Evolutionary conservation across 1,140 invertebrate species (phyloP), one percentile per base, ranked within the genome.

Genomic region (Drosophila santomea): DNA sequence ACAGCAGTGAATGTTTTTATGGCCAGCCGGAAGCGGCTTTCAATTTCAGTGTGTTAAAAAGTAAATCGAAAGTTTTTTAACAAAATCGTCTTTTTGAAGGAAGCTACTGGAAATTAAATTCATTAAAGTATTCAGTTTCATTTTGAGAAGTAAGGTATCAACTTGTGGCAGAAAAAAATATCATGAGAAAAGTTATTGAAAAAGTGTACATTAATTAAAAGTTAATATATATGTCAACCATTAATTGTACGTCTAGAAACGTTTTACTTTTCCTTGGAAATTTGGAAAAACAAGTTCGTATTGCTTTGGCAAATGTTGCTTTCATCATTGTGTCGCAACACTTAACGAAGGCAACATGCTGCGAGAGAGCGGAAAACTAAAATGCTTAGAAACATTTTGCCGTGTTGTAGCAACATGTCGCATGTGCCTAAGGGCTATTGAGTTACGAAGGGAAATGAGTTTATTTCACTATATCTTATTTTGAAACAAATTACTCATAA

Each of bases 301-400:
- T 39, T 10, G 17, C 59, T 5, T 17, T 2, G 10, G 35, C 23
- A 63, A 39, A 52, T 78, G 76, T 32, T 73, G 61, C 75, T 35
- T 8, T 8, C 8, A n/a, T 3, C 7, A 43, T 5, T 45, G 36
- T 28, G 11, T 10, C n/a, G 39, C 72, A 72, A 66, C 78, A 80
- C 66, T 80, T 61, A 23, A 76, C 72, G 78, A 72, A 72, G 4
- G 64, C 64, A 38, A 7, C 76, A 62, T 69, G 12, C 14, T 50
- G 8, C 25, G 4, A 15, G 44, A 50, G 35, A 20, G 62, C 48
- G 14, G 23, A 39, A 8, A 10, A 39, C 4, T 25, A 8, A n/a
- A 2, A 50, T 15, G 28, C 39, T 58, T 8, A 52, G 10, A 10
- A 14, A 23, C 35, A n/a, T 5, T 10, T 17, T 0, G 1, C 2